phyloP scores from a whole-genome alignment of 2,888 invertebrate genomes.

The Troides oblongomaculatus region DNA sequence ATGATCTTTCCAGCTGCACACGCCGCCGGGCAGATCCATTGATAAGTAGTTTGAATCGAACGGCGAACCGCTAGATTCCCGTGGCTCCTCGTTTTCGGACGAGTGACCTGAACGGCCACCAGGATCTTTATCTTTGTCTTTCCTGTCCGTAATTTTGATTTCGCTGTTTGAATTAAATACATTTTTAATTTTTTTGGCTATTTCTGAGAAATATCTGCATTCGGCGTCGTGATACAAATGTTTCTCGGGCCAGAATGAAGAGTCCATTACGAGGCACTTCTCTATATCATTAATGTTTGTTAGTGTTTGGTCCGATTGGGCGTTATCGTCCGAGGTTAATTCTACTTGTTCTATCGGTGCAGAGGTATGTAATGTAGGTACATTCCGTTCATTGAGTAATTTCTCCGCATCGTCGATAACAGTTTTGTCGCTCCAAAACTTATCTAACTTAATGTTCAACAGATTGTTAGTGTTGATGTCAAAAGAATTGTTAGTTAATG shows the following conservation, averaged over 20 bases:
- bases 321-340: conserved; percentile 32
- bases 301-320: conserved; percentile 23
- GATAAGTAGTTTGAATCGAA: conserved; percentile 82
- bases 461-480: conserved; percentile 52
- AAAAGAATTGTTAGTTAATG: conserved; percentile 50
- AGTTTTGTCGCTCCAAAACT: conserved; percentile 81
- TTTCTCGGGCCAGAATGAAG: conserved; percentile 82
- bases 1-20: conserved; percentile 90
- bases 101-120: conserved; percentile 79
- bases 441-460: conserved; percentile 67
- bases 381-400: conserved; percentile 46
- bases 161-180: conserved; percentile 44
- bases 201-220: conserved; percentile 77
- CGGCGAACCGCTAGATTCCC: conserved; percentile 47
- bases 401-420: conserved; percentile 81
- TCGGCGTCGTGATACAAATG: conserved; percentile 84
- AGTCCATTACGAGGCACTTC: conserved; percentile 64
- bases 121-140: conserved; percentile 81
- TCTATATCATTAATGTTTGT: conserved; percentile 42
- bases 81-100: conserved; percentile 60
- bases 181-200: conserved; percentile 70
- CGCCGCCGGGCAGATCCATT: conserved; percentile 88
- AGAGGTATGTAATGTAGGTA: conserved; percentile 33
- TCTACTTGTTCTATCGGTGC: conserved; percentile 14
- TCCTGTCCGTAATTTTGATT: conserved; percentile 65